Evolutionary conservation across 1,140 invertebrate species (phyloP).

Genomic region (Spodoptera litura): DNA sequence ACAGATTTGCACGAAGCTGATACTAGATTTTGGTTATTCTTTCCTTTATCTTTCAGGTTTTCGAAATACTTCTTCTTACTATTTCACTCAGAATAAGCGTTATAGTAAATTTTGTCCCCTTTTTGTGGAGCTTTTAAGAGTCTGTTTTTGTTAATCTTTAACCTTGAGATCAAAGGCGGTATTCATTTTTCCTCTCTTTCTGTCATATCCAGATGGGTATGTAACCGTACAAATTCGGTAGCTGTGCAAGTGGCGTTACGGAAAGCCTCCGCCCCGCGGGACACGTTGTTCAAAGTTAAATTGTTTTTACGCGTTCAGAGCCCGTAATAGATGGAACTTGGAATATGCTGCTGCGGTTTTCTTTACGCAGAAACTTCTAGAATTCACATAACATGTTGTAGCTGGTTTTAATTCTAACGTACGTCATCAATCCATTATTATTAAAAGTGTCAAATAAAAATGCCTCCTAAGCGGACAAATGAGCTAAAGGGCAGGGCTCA

Average conservation of each 20-base stretch:
- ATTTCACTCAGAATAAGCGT: not conserved
- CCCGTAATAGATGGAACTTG: slow-evolving; percentile 38
- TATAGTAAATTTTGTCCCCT: not conserved
- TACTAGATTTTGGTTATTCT: not conserved
- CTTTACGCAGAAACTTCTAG: not conserved
- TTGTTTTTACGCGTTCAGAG: slow-evolving; percentile 52
- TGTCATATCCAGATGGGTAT: slow-evolving; percentile 23
- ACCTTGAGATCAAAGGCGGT: slow-evolving; percentile 26
- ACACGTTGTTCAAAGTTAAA: slow-evolving; percentile 48
- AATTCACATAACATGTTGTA: not conserved
- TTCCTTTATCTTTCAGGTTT: not conserved
- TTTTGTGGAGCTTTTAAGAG: not conserved
- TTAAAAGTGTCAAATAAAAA: slow-evolving; percentile 16
- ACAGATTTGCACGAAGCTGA: not conserved
- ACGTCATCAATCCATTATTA: not conserved
- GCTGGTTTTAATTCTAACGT: not conserved
- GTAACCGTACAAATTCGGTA: slow-evolving; percentile 37
- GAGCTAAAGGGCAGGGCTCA: slow-evolving; percentile 52
- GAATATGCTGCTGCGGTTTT: slow-evolving; percentile 35
- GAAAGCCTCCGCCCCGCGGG: slow-evolving; percentile 30
- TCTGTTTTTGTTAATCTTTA: slow-evolving; percentile 6
- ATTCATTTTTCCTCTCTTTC: slow-evolving; percentile 21
- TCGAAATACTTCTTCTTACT: not conserved
- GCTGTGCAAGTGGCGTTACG: slow-evolving; percentile 36
- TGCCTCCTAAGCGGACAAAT: slow-evolving; percentile 32